Conservation (phyloP, 1,140 invertebrate genomes). For the Hylyphantes graminicola region DNA sequence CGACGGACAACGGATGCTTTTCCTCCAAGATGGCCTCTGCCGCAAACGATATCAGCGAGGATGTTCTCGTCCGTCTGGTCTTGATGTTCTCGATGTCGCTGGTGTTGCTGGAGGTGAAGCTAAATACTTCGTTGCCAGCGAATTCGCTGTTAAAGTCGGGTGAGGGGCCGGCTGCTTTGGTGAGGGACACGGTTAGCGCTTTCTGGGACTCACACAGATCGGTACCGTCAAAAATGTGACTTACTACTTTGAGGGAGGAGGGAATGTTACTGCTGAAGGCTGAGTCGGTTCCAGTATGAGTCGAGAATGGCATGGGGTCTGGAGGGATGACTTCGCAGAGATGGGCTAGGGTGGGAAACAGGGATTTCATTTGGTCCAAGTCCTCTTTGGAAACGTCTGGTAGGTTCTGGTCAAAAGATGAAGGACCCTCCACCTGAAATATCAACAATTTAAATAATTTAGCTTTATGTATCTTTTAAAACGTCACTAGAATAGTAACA, state of each 20-base stretch:
- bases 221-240: constrained; percentile 23
- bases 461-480: neutral
- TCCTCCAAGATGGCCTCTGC: constrained; percentile 6
- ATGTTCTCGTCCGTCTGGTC: constrained; percentile 21
- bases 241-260: constrained; percentile 42
- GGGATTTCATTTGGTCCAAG: constrained; percentile 74
- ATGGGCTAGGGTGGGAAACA: constrained; percentile 72
- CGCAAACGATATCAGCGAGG: neutral
- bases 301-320: constrained; percentile 59
- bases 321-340: constrained; percentile 60
- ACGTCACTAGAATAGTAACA: neutral
- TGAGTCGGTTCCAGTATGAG: constrained; percentile 46
- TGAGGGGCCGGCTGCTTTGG: constrained; percentile 33
- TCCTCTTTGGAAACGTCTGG: constrained; percentile 74
- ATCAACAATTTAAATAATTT: neutral
- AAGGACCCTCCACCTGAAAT: constrained; percentile 56
- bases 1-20: constrained; percentile 63
- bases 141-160: constrained; percentile 46
- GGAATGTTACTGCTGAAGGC: constrained; percentile 58
- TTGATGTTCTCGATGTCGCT: neutral
- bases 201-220: constrained; percentile 17
- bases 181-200: neutral
- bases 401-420: constrained; percentile 66
- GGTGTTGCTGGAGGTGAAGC: constrained; percentile 48
- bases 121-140: constrained; percentile 53